Conservation (phyloP, 2,113 vertebrate species). For the Mesoclemmys tuberculata region DNA sequence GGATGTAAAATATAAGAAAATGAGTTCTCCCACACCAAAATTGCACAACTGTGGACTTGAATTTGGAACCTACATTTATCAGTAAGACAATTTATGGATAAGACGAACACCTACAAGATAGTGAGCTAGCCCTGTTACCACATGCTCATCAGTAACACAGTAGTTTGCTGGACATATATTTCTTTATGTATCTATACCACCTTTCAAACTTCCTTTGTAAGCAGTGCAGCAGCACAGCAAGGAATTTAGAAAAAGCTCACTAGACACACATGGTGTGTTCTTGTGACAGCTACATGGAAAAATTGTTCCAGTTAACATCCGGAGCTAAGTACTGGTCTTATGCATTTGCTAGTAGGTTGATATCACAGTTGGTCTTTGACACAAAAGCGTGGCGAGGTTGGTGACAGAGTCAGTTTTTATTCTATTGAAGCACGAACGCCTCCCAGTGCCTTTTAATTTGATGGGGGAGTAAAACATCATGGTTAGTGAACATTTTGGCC, state of each 20-base stretch:
- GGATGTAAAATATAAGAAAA: neutral
- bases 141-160: neutral
- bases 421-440: accelerated
- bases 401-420: accelerated
- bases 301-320: no score
- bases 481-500: neutral
- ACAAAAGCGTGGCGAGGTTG: neutral
- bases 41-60: neutral
- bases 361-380: neutral
- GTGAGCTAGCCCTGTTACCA: neutral
- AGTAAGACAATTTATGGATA: neutral
- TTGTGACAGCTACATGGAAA: neutral
- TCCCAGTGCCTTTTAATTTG: accelerated
- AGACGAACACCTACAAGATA: neutral
- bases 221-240: neutral
- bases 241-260: neutral
- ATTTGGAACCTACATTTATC: neutral
- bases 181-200: neutral
- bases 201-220: neutral
- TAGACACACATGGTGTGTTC: accelerated
- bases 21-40: neutral
- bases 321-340: accelerated
- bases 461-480: neutral
- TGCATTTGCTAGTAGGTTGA: accelerated
- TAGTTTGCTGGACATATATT: neutral